phyloP scores from a whole-genome alignment of 2,113 vertebrate genomes.

The Saguinus imperator region DNA sequence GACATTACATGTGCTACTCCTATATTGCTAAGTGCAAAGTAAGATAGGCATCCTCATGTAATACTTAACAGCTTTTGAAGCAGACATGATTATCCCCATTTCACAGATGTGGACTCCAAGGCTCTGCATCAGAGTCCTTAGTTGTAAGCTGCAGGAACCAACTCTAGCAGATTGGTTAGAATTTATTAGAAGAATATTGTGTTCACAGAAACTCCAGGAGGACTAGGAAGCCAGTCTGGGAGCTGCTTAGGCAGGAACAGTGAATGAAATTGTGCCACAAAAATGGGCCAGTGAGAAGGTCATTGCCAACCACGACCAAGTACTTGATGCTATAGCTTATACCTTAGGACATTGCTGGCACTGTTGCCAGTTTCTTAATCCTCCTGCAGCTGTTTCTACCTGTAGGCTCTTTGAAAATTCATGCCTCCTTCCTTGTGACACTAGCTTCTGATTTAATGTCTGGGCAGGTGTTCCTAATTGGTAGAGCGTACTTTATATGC shows the following conservation, averaged over 20 bases:
- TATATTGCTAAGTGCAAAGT: conserved; percentile 12
- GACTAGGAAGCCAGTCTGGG: background rate
- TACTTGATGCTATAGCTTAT: conserved; percentile 33
- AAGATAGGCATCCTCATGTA: conserved; percentile 15
- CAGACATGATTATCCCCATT: conserved; percentile 8
- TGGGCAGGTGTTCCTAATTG: conserved; percentile 13
- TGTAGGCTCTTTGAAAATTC: background rate
- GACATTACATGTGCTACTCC: background rate
- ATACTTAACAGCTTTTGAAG: conserved; percentile 17
- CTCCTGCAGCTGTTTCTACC: conserved; percentile 18
- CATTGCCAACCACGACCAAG: background rate
- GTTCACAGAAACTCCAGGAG: conserved; percentile 35
- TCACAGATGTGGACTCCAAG: background rate
- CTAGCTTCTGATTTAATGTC: conserved; percentile 18
- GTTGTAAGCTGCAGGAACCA: conserved; percentile 12
- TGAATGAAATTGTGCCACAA: conserved; percentile 11
- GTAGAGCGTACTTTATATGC: conserved; percentile 21
- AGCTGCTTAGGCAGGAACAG: conserved; percentile 9
- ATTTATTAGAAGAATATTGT: background rate
- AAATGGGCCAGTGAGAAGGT: conserved; percentile 19
- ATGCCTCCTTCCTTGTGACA: background rate
- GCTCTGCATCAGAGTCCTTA: conserved; percentile 26
- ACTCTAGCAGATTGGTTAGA: background rate
- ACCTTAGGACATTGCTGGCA: background rate
- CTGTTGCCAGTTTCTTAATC: background rate